Evolutionary conservation across 2,888 invertebrate species (phyloP).

Genomic region (Cataglyphis altisquamis): DNA sequence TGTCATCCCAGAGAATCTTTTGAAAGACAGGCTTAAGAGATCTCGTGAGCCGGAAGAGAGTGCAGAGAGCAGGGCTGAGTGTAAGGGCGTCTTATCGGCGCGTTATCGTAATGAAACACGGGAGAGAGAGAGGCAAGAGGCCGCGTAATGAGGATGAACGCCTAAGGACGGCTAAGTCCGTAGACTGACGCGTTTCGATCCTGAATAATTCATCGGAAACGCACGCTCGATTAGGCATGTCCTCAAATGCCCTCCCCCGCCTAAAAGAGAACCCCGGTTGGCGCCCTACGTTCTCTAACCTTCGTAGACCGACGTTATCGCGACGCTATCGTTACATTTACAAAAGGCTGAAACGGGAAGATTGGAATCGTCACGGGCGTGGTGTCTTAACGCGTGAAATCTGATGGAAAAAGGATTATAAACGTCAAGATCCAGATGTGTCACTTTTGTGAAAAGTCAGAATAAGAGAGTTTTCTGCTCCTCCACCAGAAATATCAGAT

Average conservation of each 20-base stretch:
- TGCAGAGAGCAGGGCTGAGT: background rate
- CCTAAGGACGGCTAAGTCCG: conserved; percentile 73
- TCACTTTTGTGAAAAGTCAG: background rate
- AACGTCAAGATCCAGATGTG: background rate
- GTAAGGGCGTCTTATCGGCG: conserved; percentile 37
- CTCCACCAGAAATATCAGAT: too few relatives aligned
- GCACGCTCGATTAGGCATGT: conserved; percentile 81
- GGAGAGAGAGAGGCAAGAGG: conserved; percentile 60
- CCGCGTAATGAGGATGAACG: conserved; percentile 81
- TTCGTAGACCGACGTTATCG: conserved; percentile 21
- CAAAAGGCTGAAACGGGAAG: conserved; percentile 1
- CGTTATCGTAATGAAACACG: conserved; percentile 39
- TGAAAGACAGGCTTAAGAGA: conserved; percentile 14
- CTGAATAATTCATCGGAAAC: conserved; percentile 84
- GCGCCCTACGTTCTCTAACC: conserved; percentile 52
- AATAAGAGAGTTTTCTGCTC: background rate
- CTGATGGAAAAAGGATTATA: conserved; percentile 11
- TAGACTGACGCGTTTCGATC: conserved; percentile 75
- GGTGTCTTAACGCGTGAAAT: conserved; percentile 14
- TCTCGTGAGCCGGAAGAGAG: background rate
- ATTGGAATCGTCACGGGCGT: background rate
- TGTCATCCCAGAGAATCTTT: background rate
- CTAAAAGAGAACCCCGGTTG: conserved; percentile 36
- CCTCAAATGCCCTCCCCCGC: conserved; percentile 50
- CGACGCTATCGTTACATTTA: conserved; percentile 42